These are phyloP conservation scores for Papilio aristodemus DNA, from an alignment of 1,140 invertebrate species.

Conservation along the genomic window DNA sequence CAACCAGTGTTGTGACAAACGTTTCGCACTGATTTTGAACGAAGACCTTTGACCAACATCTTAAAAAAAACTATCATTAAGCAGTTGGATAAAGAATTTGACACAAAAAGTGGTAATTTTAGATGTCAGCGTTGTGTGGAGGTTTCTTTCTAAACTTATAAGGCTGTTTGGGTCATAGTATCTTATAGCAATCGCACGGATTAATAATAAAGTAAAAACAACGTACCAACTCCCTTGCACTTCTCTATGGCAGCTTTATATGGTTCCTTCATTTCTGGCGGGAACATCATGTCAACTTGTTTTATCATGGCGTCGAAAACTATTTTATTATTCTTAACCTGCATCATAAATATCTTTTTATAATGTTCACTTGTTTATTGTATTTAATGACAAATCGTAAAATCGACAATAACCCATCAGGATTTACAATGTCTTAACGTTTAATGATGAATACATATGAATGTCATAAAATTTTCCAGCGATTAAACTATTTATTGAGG, in stretches of 20 bases:
- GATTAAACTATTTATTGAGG: too few relatives aligned
- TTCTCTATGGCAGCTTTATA: slow-evolving; percentile 57
- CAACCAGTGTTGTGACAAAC: too few relatives aligned
- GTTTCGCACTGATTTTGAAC: too few relatives aligned
- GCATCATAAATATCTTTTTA: slow-evolving; percentile 12
- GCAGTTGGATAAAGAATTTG: too few relatives aligned
- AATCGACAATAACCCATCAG: neutral
- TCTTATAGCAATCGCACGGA: neutral
- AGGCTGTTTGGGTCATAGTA: too few relatives aligned
- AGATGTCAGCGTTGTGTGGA: too few relatives aligned
- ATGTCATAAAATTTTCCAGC: neutral
- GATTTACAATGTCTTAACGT: neutral
- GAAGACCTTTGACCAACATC: too few relatives aligned
- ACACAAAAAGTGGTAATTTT: too few relatives aligned
- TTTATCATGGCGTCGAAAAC: slow-evolving; percentile 63
- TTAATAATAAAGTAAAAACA: slow-evolving; percentile 1
- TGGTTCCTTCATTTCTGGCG: slow-evolving; percentile 56
- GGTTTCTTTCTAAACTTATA: too few relatives aligned
- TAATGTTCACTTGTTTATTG: neutral
- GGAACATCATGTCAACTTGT: slow-evolving; percentile 71
- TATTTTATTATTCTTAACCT: slow-evolving; percentile 70
- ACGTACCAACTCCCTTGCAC: slow-evolving; percentile 56
- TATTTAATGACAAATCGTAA: neutral
- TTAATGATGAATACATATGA: neutral
- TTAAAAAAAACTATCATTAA: too few relatives aligned